Evolutionary conservation across 2,888 invertebrate species (phyloP), one percentile per base, ranked within the genome.

Genomic region (Mechanitis mazaeus): DNA sequence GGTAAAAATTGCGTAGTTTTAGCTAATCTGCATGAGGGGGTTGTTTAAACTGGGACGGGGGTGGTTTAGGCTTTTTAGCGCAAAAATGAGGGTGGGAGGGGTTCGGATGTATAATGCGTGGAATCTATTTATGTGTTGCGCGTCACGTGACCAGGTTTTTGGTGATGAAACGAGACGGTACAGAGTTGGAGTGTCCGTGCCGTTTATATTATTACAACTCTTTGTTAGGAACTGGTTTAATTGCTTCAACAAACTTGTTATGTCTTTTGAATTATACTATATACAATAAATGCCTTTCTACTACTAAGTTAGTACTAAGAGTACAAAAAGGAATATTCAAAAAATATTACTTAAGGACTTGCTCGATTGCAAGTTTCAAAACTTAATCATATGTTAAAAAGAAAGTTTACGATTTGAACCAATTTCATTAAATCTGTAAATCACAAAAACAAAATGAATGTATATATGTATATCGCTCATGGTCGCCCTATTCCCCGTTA

Each of bases 1-100:
- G 91, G 91, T 91, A 91, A 92, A 92, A 92, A 92, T 92, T 91
- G 91, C 92, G 92, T 92, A 92, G 92, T 92, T 92, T 92, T 92
- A 92, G 91, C 92, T 92, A 92, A 92, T 92, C 92, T 91, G 90
- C 91, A 91, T 91, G 87, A 79, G 73, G 76, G 77, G 77, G 78
- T 74, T 81, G 74, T 83, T 84, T 84, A 83, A 84, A 84, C 77
- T 77, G 78, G 79, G 75, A 68, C 73, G 74, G 71, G 76, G 83
- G 84, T 76, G 84, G 85, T 83, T 86, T 86, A 87, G 87, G 87
- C 85, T 85, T 88, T 89, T 89, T 88, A 88, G 87, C 88, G 85
- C 86, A 87, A 87, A 87, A 88, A 87, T 87, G 85, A 81, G 78
- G 71, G 72, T 71, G 78, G 78, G 77, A 81, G 77, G 83, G 83